These are phyloP conservation scores for Eledona agricola DNA, from an alignment of 2,888 invertebrate genomes.

Conservation along the genomic window DNA sequence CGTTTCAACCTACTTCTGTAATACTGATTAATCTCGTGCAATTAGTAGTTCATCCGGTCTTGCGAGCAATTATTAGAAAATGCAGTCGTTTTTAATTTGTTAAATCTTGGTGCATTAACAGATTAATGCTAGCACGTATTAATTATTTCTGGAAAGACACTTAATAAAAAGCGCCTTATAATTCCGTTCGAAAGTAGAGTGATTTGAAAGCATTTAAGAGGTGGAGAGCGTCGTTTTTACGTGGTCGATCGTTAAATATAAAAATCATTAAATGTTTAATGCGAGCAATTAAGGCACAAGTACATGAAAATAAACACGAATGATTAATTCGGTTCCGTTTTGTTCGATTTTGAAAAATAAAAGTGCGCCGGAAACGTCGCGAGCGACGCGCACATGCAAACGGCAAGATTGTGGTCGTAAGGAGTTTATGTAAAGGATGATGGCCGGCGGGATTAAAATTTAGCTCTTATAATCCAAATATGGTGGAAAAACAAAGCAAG, in stretches of 20 bases:
- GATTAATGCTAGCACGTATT: constrained; percentile 24
- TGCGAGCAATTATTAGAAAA: constrained; percentile 25
- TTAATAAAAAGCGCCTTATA: constrained; percentile 19
- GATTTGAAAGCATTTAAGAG: constrained; percentile 14
- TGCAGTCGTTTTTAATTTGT: constrained; percentile 19
- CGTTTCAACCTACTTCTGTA: constrained; percentile 24
- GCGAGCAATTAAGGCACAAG: too few species aligned
- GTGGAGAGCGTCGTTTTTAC: constrained; percentile 4
- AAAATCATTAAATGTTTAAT: too few species aligned
- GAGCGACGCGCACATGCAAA: too few species aligned
- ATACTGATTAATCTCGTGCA: constrained; percentile 22
- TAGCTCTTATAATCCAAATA: not conserved
- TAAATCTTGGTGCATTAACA: constrained; percentile 20
- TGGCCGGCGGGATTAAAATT: too few species aligned
- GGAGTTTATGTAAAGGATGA: too few species aligned
- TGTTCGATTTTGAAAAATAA: too few species aligned
- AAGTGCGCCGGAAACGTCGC: too few species aligned
- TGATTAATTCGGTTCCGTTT: too few species aligned
- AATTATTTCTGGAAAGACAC: constrained; percentile 25
- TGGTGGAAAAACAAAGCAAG: not conserved
- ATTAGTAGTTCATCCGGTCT: constrained; percentile 28
- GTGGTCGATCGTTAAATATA: too few species aligned
- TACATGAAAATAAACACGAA: too few species aligned
- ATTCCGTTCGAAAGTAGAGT: constrained; percentile 28
- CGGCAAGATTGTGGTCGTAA: too few species aligned